These are phyloP conservation scores for Eumacrocentrus americanus DNA, from an alignment of 2,888 invertebrate genomes.

Conservation along the genomic window DNA sequence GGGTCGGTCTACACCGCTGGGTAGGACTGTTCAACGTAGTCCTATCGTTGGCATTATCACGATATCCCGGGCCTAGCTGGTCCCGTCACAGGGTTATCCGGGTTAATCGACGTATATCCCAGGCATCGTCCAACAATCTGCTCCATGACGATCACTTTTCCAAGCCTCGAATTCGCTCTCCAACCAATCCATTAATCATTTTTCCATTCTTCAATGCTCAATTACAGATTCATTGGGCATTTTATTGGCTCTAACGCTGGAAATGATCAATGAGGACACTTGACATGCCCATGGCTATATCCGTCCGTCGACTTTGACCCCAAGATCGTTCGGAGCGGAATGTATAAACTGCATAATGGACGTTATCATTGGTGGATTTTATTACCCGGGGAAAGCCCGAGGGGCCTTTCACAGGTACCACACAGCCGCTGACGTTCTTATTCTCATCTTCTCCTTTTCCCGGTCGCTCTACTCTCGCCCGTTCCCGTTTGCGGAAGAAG, in stretches of 20 bases:
- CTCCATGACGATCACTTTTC: slow-evolving; percentile 26
- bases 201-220: too few relatives aligned
- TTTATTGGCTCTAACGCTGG: background rate
- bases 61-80: slow-evolving; percentile 34
- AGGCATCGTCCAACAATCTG: slow-evolving; percentile 34
- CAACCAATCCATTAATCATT: too few relatives aligned
- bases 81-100: slow-evolving; percentile 43
- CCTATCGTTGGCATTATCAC: slow-evolving; percentile 48
- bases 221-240: background rate
- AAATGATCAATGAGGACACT: slow-evolving; percentile 13
- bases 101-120: slow-evolving; percentile 47
- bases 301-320: slow-evolving; percentile 20
- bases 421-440: slow-evolving; percentile 14
- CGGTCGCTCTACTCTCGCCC: slow-evolving; percentile 15
- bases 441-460: slow-evolving; percentile 11
- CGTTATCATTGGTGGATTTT: slow-evolving; percentile 42
- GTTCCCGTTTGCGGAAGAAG: slow-evolving; percentile 28
- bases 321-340: slow-evolving; percentile 17
- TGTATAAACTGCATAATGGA: slow-evolving; percentile 24
- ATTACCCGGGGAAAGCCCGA: slow-evolving; percentile 41
- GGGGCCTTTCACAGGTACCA: slow-evolving; percentile 25
- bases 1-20: slow-evolving; percentile 26
- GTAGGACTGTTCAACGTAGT: slow-evolving; percentile 26
- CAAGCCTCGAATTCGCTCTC: slow-evolving; percentile 18
- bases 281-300: slow-evolving; percentile 13